phyloP scores from a whole-genome alignment of 2,888 invertebrate genomes.

The Frankliniella fusca region DNA sequence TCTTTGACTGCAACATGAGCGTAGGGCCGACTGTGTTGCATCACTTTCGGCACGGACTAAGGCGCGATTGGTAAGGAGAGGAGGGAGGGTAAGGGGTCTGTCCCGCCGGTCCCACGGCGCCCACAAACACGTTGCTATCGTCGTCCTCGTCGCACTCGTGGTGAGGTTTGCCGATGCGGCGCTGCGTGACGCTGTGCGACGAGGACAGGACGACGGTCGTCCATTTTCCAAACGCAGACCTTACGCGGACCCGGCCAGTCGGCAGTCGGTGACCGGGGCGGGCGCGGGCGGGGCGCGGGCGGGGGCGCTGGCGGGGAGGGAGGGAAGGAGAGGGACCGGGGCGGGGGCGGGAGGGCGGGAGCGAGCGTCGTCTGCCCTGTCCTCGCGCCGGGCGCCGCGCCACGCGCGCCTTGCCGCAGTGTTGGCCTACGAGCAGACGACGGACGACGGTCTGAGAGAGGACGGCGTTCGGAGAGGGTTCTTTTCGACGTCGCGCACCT shows the following conservation, averaged over 20 bases:
- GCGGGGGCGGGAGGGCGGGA: not conserved
- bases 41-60: not conserved
- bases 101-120: not conserved
- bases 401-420: not conserved
- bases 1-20: not conserved
- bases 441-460: not conserved
- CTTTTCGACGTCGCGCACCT: not conserved
- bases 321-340: not conserved
- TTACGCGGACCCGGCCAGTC: not conserved
- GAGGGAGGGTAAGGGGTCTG: not conserved
- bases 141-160: not conserved
- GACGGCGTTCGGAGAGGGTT: not conserved
- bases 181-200: not conserved
- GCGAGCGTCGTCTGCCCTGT: not conserved
- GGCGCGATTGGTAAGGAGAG: not conserved
- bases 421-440: not conserved
- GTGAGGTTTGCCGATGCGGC: not conserved
- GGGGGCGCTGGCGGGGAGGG: not conserved
- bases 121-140: not conserved
- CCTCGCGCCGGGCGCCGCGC: not conserved
- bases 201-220: not conserved
- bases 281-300: not conserved
- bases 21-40: not conserved
- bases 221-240: not conserved
- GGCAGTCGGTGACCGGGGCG: not conserved